Evolutionary conservation across 2,797 vertebrate genomes (phyloP), one percentile per base, ranked within the genome.

Genomic region (Gymnothorax javanicus): DNA sequence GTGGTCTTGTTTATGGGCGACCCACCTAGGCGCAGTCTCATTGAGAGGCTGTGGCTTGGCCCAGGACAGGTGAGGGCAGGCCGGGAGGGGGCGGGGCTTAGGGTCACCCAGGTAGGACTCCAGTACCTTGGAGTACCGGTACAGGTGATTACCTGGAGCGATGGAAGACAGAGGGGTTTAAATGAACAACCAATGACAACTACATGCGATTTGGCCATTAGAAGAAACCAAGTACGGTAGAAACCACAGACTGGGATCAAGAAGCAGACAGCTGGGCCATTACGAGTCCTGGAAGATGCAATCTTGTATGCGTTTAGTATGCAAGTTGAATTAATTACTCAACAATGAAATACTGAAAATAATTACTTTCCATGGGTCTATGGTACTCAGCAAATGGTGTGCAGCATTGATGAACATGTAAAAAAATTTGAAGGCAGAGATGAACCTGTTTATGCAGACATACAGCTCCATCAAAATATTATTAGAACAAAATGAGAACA

Each of bases 1-100:
- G 11, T n/a, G 25, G 3, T 27, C n/a, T 33, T 7, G 50, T 5
- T 54, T 23, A 7, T 50, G 3, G 33, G 58, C 13, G 56, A 93
- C 93, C 82, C 84, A 99, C 99, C 98, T 99, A 87, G 98, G 98
- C 0, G 98, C 99, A 0, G 98, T 99, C 95, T 99, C 98, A 12
- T 99, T 99, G 86, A 99, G 93, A 4, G 99, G 99, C 94, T 99
- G 97, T 1, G 99, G 98, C 91, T 99, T 99, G 43, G 99, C 97
- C 99, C 99, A 99, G 2, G 98, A 99, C 86, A 99, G 94, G 88
- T 99, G 99, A 83, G 99, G 99, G 91, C 99, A 99, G 64, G 98
- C 98, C 0, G 98, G 99, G 23, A 99, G 96, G 25, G 98, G 97
- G 11, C 97, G 96, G 20, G 98, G 98, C 89, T 98, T 99, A 0